Evolutionary conservation across 2,888 invertebrate species (phyloP).

Genomic region (Drosophila mayaguana): DNA sequence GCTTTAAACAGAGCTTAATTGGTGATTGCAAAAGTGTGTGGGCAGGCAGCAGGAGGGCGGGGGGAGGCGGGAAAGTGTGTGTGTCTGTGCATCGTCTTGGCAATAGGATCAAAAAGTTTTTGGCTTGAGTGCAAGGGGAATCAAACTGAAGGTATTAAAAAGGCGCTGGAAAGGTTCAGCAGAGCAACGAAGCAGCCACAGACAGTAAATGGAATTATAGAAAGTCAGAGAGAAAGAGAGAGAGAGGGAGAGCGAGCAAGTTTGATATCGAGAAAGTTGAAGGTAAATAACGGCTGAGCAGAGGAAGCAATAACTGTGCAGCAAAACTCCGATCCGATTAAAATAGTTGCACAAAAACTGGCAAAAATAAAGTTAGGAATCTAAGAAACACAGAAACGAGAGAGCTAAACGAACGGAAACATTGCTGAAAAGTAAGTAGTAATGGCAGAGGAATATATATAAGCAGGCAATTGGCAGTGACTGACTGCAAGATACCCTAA

Average conservation of each 20-base stretch:
- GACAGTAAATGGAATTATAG: slow-evolving; percentile 11
- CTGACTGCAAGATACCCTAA: slow-evolving; percentile 3
- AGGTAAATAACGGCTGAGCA: slow-evolving; percentile 13
- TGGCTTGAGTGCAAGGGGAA: slow-evolving; percentile 6
- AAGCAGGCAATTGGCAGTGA: not conserved
- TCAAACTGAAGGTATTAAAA: slow-evolving; percentile 29
- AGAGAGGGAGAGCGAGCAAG: slow-evolving; percentile 6
- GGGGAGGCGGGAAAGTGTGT: not conserved
- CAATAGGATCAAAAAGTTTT: slow-evolving; percentile 39
- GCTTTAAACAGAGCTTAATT: slow-evolving; percentile 77
- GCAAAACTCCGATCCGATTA: slow-evolving; percentile 27
- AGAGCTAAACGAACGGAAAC: slow-evolving; percentile 5
- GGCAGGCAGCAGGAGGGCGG: not conserved
- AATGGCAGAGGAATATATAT: not conserved
- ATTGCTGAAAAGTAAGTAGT: not conserved
- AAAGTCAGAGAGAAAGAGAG: not conserved
- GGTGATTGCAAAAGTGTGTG: slow-evolving; percentile 60
- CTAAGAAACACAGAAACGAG: not conserved
- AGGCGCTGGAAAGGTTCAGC: not conserved
- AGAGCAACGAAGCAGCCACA: not conserved
- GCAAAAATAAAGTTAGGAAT: slow-evolving; percentile 5
- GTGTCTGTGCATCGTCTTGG: slow-evolving; percentile 14
- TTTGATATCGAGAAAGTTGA: slow-evolving; percentile 13
- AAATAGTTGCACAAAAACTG: slow-evolving; percentile 1
- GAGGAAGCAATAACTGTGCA: slow-evolving; percentile 8